These are phyloP conservation scores for Micoletzkya japonica DNA, from an alignment of 2,888 invertebrate species.

Conservation along the genomic window DNA sequence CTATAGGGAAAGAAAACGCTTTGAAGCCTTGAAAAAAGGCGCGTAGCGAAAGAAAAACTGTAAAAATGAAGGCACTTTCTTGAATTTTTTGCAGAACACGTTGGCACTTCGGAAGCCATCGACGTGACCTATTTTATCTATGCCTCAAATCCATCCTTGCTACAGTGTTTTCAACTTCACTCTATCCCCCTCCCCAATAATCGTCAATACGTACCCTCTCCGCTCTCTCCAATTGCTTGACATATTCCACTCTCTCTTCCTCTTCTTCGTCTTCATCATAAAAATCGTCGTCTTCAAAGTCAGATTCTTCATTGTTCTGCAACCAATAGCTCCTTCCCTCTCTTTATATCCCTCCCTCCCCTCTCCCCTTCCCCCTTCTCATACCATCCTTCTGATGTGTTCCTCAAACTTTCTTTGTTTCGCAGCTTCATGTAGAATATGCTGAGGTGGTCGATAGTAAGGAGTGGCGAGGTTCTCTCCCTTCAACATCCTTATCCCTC, in stretches of 20 bases:
- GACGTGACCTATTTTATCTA: too few species aligned
- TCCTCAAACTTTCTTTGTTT: slow-evolving; percentile 13
- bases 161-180: too few species aligned
- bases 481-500: neutral
- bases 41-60: too few species aligned
- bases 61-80: too few species aligned
- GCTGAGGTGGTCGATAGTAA: slow-evolving; percentile 6
- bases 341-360: neutral
- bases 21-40: too few species aligned
- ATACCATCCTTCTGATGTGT: slow-evolving; percentile 15
- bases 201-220: neutral
- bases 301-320: slow-evolving; percentile 11
- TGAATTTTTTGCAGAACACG: too few species aligned
- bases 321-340: neutral
- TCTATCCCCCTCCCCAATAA: too few species aligned
- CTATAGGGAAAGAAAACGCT: too few species aligned
- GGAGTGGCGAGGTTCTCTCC: neutral
- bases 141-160: too few species aligned
- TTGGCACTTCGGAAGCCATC: too few species aligned
- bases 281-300: slow-evolving; percentile 21
- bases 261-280: slow-evolving; percentile 13
- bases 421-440: neutral
- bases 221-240: slow-evolving; percentile 1
- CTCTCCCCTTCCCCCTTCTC: neutral
- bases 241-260: neutral